Percentiles rank a stretch among this genome's conserved stretches.
phyloP scores from a whole-genome alignment of 2,113 vertebrate species.

The Podilymbus podiceps region DNA sequence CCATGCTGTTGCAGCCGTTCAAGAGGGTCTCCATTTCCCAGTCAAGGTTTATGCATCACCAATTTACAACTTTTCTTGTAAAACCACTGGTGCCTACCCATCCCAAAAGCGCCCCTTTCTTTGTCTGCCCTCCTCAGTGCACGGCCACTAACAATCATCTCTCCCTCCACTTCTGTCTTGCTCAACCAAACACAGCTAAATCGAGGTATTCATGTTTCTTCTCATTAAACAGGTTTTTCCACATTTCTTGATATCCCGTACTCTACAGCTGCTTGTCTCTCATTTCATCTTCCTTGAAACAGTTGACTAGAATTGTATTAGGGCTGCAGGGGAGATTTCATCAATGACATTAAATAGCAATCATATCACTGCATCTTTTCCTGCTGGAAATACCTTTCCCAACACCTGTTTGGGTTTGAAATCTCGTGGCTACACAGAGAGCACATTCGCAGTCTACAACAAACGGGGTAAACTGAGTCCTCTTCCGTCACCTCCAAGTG shows the following conservation, averaged over 20 bases:
- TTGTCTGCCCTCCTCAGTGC: background rate
- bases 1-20: background rate
- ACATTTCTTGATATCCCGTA: background rate
- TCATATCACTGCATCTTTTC: background rate
- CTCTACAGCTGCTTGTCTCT: background rate
- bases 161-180: background rate
- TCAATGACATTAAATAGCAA: background rate
- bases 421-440: background rate
- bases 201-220: background rate
- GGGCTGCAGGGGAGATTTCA: background rate
- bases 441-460: background rate
- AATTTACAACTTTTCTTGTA: background rate
- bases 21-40: background rate
- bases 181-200: background rate
- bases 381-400: background rate
- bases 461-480: background rate
- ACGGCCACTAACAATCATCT: background rate
- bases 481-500: background rate
- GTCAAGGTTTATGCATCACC: background rate
- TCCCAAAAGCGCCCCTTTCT: background rate
- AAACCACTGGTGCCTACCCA: background rate
- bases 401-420: background rate
- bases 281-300: background rate
- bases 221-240: conserved; percentile 17
- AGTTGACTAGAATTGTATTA: background rate